Conservation (phyloP, 2,888 invertebrate species). For the Acleris laterana region DNA sequence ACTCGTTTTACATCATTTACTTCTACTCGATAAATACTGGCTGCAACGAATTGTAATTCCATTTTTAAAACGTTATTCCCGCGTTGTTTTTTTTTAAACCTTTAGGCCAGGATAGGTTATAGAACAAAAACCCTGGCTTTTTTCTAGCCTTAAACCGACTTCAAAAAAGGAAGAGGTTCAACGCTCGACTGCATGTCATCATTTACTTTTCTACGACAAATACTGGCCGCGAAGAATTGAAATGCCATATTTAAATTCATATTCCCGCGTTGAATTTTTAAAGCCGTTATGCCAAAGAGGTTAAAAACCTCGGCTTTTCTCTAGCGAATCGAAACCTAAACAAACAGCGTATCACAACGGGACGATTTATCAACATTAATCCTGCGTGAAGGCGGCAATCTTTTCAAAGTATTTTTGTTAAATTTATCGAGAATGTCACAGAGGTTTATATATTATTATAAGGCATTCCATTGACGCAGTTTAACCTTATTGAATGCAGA, state of each 20-base stretch:
- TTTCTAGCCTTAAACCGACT: neutral
- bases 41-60: neutral
- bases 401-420: constrained; percentile 20
- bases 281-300: constrained; percentile 22
- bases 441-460: neutral
- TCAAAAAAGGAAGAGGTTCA: too few relatives aligned
- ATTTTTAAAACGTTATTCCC: constrained; percentile 3
- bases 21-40: neutral
- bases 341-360: constrained; percentile 30
- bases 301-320: constrained; percentile 10
- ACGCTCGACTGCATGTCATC: neutral
- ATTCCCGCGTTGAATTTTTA: neutral
- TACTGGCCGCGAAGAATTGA: neutral
- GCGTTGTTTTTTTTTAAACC: constrained; percentile 1
- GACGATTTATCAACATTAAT: constrained; percentile 32
- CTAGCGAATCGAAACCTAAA: constrained; percentile 27
- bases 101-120: constrained; percentile 20
- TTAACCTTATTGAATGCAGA: neutral
- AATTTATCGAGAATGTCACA: constrained; percentile 5
- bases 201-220: neutral
- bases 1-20: neutral
- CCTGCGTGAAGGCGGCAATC: constrained; percentile 31
- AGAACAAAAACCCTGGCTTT: constrained; percentile 2
- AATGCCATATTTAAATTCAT: too few relatives aligned
- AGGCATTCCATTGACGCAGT: neutral